Base-by-base conservation (phyloP, 1,140 invertebrate species). In the Lethrus apterus region DNA sequence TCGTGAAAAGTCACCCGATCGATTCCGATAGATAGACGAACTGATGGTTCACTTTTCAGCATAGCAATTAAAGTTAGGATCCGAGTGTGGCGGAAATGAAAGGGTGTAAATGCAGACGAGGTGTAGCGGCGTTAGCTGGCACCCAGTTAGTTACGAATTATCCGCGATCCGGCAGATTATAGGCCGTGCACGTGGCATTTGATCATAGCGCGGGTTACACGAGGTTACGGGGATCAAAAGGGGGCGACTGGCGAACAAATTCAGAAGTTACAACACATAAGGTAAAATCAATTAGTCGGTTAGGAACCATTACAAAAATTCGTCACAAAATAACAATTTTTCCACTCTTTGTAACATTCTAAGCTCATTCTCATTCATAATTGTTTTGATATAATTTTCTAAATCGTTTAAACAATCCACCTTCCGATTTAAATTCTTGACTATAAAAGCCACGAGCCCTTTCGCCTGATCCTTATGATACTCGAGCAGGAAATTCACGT, bases 111-210 rank as follows among this genome's bases (percentile, higher is more conserved):
- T 52, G 45, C 35, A 51, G 38, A 48, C 44, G 51, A 51, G 48
- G 55, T 54, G 55, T 54, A 57, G 49, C 49, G 44, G 41, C 46
- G 49, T 57, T 54, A 11, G 24, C 24, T 38, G 24, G 11, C 35
- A 38, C 35, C 24, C 35, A 38, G 24, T 38, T 21, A 18, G 50
- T 52, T 54, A 51, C 52, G 52, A 51, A 49, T 57, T 57, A 57
- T 48, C 50, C 46, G 52, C 52, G 55, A 57, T 57, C 47, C 50
- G 52, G 43, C 52, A 54, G 55, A 57, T 57, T 57, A 57, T 51
- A 57, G 55, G 51, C 45, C 32, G 32, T 33, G 42, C 48, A 51
- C 53, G 50, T 55, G 50, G 38, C 51, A 33, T 36, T 45, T 48
- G 50, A 51, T 48, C 54, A 36, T 23, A 48, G 35, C 20, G 36